Evolutionary conservation across 2,888 invertebrate species (phyloP).

Genomic region (Agonopterix heracliana): DNA sequence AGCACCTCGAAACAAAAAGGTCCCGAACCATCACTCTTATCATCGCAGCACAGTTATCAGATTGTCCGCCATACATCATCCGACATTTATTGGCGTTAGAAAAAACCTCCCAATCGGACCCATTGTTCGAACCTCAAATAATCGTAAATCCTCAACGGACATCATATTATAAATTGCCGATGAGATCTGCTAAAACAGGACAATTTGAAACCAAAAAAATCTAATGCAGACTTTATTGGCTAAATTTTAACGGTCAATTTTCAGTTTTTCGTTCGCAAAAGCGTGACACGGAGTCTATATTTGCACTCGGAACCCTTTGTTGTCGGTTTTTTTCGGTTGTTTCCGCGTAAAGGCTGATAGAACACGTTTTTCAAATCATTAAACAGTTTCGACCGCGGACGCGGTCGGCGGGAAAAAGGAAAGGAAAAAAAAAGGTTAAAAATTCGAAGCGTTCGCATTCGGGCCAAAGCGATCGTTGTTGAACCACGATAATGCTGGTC

Average conservation of each 20-base stretch:
- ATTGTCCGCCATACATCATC: conserved; percentile 20
- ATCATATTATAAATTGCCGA: conserved; percentile 77
- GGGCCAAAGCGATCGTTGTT: conserved; percentile 53
- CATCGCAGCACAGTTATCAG: conserved; percentile 2
- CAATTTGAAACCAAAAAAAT: conserved; percentile 40
- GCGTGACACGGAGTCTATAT: conserved; percentile 59
- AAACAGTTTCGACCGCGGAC: conserved; percentile 71
- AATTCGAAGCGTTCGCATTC: conserved; percentile 38
- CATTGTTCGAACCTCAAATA: conserved; percentile 67
- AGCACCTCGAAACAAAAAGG: too few species aligned
- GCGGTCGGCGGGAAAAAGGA: conserved; percentile 55
- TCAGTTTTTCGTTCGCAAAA: conserved; percentile 21
- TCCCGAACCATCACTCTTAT: conserved; percentile 7
- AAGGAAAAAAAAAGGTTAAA: conserved; percentile 37
- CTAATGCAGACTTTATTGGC: conserved; percentile 18
- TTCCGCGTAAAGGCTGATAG: conserved; percentile 74
- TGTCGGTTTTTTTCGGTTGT: conserved; percentile 73
- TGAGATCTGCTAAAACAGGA: conserved; percentile 55
- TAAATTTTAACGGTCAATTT: conserved; percentile 30
- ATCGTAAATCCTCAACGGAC: conserved; percentile 73
- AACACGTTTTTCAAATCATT: conserved; percentile 77
- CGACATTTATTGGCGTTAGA: conserved; percentile 66
- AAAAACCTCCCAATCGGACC: conserved; percentile 60
- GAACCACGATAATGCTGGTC: conserved; percentile 44
- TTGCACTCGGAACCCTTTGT: conserved; percentile 69